Percentiles rank a stretch among this genome's conserved stretches.
Evolutionary conservation across 2,797 vertebrate genomes (phyloP).

Genomic region (Fistularia tabacaria): DNA sequence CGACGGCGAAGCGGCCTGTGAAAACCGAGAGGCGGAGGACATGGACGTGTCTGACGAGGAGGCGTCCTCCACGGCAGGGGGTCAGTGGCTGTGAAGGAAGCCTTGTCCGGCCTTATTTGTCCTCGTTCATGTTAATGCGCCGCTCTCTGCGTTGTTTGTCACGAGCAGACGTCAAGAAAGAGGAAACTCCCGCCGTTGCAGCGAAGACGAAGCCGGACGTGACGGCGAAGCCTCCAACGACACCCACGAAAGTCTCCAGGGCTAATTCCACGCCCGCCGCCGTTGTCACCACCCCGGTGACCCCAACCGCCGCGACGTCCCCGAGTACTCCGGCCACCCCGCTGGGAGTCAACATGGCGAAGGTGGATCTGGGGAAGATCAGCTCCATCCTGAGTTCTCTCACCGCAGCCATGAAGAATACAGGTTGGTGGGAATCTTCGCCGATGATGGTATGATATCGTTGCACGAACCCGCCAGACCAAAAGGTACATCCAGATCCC

Average conservation of each 20-base stretch:
- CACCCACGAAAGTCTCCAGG: constrained; percentile 48
- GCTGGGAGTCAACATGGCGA: constrained; percentile 86
- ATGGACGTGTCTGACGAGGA: constrained; percentile 96
- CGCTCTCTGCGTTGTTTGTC: constrained; percentile 9
- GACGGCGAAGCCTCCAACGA: constrained; percentile 45
- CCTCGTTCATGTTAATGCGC: background rate
- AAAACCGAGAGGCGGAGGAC: constrained; percentile 87
- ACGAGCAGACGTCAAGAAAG: constrained; percentile 82
- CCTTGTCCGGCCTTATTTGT: background rate
- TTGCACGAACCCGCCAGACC: background rate
- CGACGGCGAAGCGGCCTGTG: constrained; percentile 62
- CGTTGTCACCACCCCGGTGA: constrained; percentile 35
- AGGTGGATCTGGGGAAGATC: constrained; percentile 97
- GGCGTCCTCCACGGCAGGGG: constrained; percentile 60
- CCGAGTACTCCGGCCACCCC: constrained; percentile 35
- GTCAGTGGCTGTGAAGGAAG: constrained; percentile 32
- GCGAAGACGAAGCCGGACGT: constrained; percentile 53
- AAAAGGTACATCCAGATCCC: no score
- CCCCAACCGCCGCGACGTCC: constrained; percentile 35
- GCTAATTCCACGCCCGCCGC: constrained; percentile 25
- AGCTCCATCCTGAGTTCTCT: constrained; percentile 96
- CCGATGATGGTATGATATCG: background rate
- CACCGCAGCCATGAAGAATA: constrained; percentile 94
- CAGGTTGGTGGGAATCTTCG: constrained; percentile 75
- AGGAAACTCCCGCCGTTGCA: constrained; percentile 51